These are phyloP conservation scores for Sebastes baramenuke DNA, from an alignment of 2,797 vertebrate genomes.

Conservation along the genomic window DNA sequence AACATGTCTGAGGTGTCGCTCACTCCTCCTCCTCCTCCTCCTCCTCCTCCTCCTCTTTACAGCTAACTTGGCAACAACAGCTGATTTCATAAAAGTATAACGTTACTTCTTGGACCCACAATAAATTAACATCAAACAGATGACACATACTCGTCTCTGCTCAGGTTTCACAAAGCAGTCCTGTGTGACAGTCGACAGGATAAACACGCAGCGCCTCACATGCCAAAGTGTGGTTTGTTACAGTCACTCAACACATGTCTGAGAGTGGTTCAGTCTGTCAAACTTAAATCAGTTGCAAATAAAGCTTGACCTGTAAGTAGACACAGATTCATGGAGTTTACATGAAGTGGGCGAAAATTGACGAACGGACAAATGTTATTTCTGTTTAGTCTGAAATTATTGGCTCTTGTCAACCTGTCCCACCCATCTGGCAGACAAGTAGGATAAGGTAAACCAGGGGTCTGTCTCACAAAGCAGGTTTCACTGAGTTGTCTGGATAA, in stretches of 20 bases:
- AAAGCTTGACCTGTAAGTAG: neutral
- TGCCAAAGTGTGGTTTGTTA: slow-evolving; percentile 37
- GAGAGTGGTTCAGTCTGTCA: neutral
- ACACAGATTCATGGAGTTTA: neutral
- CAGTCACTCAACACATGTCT: slow-evolving; percentile 9
- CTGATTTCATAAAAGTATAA: slow-evolving; percentile 52
- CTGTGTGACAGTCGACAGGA: neutral
- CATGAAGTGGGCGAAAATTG: neutral
- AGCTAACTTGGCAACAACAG: slow-evolving; percentile 13
- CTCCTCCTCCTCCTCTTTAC: neutral
- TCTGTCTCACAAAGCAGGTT: neutral
- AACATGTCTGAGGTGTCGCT: slow-evolving; percentile 1
- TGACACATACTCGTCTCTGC: slow-evolving; percentile 24
- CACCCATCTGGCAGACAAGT: neutral
- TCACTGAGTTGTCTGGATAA: neutral
- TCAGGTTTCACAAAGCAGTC: slow-evolving; percentile 55
- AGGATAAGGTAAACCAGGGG: neutral
- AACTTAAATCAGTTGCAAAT: neutral
- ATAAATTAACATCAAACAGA: slow-evolving; percentile 58
- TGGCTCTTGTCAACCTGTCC: neutral
- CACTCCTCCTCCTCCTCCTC: neutral
- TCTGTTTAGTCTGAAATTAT: neutral
- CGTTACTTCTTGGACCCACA: slow-evolving; percentile 47
- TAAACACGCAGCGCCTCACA: slow-evolving; percentile 22
- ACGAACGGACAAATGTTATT: neutral